Evolutionary conservation across 2,888 invertebrate genomes (phyloP).

Genomic region (Oxycera nigricornis): DNA sequence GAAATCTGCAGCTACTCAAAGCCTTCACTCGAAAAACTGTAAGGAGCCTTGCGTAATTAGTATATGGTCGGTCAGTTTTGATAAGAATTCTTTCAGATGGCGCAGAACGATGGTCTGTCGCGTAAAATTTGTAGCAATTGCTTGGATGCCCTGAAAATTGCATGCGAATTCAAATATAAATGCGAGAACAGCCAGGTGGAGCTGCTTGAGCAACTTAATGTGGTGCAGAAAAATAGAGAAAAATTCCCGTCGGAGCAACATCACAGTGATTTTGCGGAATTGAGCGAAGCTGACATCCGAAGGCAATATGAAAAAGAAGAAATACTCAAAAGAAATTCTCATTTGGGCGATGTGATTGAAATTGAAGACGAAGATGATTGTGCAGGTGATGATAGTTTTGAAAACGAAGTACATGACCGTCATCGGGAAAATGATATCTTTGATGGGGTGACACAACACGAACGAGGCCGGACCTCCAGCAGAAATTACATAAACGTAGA

Average conservation of each 20-base stretch:
- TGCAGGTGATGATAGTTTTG: not conserved
- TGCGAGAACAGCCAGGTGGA: conserved; percentile 27
- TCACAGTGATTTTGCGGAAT: not conserved
- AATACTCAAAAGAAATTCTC: not conserved
- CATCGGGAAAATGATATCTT: not conserved
- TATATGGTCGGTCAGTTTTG: too few species aligned
- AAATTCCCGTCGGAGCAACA: not conserved
- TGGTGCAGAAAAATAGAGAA: not conserved
- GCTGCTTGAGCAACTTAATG: not conserved
- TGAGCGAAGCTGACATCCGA: conserved; percentile 12
- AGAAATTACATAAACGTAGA: conserved; percentile 14
- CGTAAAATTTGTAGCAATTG: conserved; percentile 24
- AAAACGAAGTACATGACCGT: not conserved
- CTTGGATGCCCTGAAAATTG: conserved; percentile 26
- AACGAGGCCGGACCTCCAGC: too few species aligned
- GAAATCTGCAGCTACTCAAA: conserved; percentile 13
- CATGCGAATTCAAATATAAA: conserved; percentile 32
- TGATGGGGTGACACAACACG: not conserved
- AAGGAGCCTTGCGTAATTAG: too few species aligned
- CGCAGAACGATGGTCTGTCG: not conserved
- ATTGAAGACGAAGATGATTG: conserved; percentile 22
- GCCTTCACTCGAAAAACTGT: conserved; percentile 15
- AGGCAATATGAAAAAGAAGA: conserved; percentile 18
- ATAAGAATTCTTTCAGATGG: too few species aligned
- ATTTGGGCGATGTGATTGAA: not conserved